Evolutionary conservation across 2,888 invertebrate genomes (phyloP), one percentile per base, ranked within the genome.

Genomic region (Eurytoma adleriae): DNA sequence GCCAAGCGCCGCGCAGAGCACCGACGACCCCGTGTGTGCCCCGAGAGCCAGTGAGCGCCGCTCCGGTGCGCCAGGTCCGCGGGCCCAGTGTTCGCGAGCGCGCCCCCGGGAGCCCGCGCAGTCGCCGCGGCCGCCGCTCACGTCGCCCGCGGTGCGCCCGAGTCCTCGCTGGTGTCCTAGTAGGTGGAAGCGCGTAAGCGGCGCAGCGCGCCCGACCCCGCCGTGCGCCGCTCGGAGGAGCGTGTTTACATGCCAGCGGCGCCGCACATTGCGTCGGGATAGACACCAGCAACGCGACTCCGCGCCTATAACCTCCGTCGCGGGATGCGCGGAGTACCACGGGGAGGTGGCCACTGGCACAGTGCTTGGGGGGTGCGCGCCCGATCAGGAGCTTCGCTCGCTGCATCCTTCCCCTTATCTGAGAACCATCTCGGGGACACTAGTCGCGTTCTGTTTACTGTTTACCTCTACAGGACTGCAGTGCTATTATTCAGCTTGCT

Each of bases 171-270:
- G 73, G 73, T 73, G 61, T 54, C 24, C 57, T 69, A 61, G 48
- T 71, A 69, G 50, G 50, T 75, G 66, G 40, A 79, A 71, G 66
- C 79, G 75, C 71, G 67, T 67, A 71, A 66, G 71, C 75, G 71
- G 70, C 61, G 54, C 75, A 68, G 14, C 57, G 62, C 68, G 27
- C 18, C 10, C 68, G n/a, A 48, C 61, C 54, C 68, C 54, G n/a
- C 61, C 68, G 52, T 48, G 54, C 68, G 30, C 61, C 56, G 27
- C 68, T 62, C 56, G 48, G 56, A 72, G 75, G 66, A 74, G 62
- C 68, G 66, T 80, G 80, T 80, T 67, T 74, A 78, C 80, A 78
- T 80, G 67, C 81, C 61, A 40, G 59, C 79, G 74, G 69, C 61
- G 68, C 71, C 81, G 82, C 54, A 56, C 61, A 59, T 73, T 71